Conservation (phyloP, 1,140 invertebrate genomes). For the Papilio polytes region DNA sequence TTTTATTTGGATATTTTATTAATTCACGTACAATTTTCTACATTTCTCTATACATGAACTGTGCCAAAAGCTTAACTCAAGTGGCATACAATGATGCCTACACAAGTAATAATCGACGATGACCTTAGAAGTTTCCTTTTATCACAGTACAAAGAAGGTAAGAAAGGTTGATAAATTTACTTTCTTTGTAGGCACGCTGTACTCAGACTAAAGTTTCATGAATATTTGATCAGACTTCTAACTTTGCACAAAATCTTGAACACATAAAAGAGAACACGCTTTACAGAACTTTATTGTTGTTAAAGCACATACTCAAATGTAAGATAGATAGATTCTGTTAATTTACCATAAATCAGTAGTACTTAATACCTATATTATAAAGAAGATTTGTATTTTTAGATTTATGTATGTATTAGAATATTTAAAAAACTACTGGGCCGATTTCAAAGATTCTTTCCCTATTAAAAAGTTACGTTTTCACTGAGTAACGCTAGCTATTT, state of each 20-base stretch:
- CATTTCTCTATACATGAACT: not conserved
- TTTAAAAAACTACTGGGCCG: no score
- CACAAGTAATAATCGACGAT: conserved; percentile 8
- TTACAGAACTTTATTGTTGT: not conserved
- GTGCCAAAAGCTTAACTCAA: not conserved
- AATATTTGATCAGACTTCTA: not conserved
- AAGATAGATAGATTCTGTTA: no score
- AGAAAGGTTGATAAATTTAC: not conserved
- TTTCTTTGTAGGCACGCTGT: not conserved
- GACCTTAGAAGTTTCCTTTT: conserved; percentile 32
- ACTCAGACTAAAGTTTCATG: not conserved
- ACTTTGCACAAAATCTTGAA: conserved; percentile 11
- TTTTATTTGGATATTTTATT: not conserved
- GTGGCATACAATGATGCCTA: not conserved
- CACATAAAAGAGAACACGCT: not conserved
- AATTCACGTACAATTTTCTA: not conserved
- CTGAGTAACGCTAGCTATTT: no score
- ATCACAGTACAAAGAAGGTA: conserved; percentile 13
- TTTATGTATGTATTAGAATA: no score
- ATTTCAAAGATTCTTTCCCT: no score
- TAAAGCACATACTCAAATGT: no score
- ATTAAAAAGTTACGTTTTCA: no score
- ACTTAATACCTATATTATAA: no score
- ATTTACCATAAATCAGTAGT: no score
- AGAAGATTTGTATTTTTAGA: no score